These are phyloP conservation scores for Huso huso DNA, from an alignment of 2,797 vertebrate genomes.

Conservation along the genomic window DNA sequence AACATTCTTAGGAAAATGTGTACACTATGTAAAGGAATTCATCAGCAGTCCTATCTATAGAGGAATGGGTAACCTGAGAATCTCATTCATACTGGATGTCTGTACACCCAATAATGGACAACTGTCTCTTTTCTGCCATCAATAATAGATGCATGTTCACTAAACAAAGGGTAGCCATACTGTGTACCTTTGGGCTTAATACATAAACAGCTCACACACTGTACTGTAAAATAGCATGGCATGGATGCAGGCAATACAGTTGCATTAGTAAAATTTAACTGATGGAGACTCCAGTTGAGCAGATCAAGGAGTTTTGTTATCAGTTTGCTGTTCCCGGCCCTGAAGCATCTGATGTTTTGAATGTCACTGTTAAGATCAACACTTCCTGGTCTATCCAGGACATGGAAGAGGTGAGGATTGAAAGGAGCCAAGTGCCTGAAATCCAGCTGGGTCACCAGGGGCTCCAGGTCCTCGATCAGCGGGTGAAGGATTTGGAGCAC, in stretches of 20 bases:
- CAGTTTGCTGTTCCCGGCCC: constrained; percentile 27
- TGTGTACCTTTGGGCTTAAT: constrained; percentile 24
- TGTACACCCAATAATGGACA: constrained; percentile 25
- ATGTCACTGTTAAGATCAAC: constrained; percentile 36
- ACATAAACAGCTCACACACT: constrained; percentile 33
- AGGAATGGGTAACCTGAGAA: constrained; percentile 24
- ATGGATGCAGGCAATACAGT: neutral
- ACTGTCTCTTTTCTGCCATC: constrained; percentile 27
- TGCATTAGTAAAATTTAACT: neutral
- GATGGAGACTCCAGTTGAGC: constrained; percentile 29
- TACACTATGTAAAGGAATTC: neutral
- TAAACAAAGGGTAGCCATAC: constrained; percentile 35
- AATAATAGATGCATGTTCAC: constrained; percentile 46
- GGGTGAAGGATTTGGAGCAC: constrained; percentile 43
- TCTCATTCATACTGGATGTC: constrained; percentile 31
- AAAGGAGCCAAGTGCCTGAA: constrained; percentile 11
- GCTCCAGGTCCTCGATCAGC: constrained; percentile 26
- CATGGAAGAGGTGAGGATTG: constrained; percentile 16
- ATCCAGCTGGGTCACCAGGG: constrained; percentile 16
- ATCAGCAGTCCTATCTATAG: neutral
- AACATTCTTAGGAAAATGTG: too few relatives aligned
- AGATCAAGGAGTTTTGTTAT: constrained; percentile 31
- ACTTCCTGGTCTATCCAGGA: constrained; percentile 44
- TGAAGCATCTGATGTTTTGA: constrained; percentile 25
- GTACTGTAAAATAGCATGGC: neutral